Conservation (phyloP, 1,140 invertebrate genomes). For the Aphidius ervi region DNA sequence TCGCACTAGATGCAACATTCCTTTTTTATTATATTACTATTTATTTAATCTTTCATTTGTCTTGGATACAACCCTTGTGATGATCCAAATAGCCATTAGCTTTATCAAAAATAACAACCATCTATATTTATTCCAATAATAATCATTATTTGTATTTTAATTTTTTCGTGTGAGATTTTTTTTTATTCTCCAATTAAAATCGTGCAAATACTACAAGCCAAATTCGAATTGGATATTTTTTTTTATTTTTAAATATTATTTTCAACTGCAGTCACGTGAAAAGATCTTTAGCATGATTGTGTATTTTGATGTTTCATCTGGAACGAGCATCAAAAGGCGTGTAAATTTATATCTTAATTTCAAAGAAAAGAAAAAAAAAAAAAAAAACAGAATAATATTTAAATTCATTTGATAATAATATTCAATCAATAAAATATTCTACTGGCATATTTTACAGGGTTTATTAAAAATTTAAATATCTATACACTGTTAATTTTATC, state of each 20-base stretch:
- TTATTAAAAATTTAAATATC: background rate
- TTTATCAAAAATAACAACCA: slow-evolving; percentile 9
- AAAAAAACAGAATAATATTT: too few relatives aligned
- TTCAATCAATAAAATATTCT: background rate
- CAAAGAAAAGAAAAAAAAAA: too few relatives aligned
- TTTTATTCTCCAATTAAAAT: slow-evolving; percentile 10
- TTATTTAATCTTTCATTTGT: slow-evolving; percentile 9
- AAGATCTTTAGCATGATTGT: slow-evolving; percentile 7
- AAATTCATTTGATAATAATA: too few relatives aligned
- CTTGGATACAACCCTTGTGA: slow-evolving; percentile 19
- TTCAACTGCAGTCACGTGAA: background rate
- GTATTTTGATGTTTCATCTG: slow-evolving; percentile 3
- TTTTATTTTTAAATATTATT: background rate
- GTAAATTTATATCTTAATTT: slow-evolving; percentile 6
- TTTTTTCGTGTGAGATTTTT: background rate
- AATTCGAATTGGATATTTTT: slow-evolving; percentile 10
- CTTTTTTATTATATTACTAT: slow-evolving; percentile 19
- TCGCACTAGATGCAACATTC: slow-evolving; percentile 6
- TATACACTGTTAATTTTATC: too few relatives aligned
- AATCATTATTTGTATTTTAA: slow-evolving; percentile 11
- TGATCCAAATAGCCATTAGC: slow-evolving; percentile 30
- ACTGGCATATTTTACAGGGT: background rate
- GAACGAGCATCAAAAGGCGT: background rate
- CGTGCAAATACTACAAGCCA: background rate
- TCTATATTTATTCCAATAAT: slow-evolving; percentile 19